A percentile compares a stretch with the other conserved stretches of the same genome.
Evolutionary conservation across 92 coral and sea anemone species (phyloP).

Genomic region (Paramuricea clavata): DNA sequence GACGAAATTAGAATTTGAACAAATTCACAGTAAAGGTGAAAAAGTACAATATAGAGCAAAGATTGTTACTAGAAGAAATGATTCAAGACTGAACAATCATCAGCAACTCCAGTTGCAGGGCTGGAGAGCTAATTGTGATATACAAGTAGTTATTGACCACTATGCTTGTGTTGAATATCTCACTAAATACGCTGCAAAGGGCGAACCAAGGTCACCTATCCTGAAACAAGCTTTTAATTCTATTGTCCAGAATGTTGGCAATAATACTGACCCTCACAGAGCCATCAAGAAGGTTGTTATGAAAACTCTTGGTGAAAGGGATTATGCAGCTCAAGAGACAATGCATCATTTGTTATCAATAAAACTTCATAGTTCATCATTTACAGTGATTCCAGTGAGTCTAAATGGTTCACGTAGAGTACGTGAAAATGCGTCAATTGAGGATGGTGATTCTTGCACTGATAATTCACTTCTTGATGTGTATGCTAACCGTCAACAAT

Average conservation of each 20-base stretch:
- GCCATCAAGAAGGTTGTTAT: no score
- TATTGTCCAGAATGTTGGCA: no score
- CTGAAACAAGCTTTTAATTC: no score
- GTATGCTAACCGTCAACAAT: conserved; percentile 69
- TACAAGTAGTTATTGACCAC: neutral
- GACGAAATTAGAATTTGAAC: conserved; percentile 30
- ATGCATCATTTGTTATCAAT: conserved; percentile 12
- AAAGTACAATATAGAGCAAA: conserved; percentile 55
- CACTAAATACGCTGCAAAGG: no score
- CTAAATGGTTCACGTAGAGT: conserved; percentile 74
- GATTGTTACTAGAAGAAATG: no score
- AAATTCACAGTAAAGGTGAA: conserved; percentile 51
- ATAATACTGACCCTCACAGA: no score
- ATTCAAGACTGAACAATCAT: neutral
- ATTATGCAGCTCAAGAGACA: neutral
- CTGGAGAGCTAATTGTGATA: neutral
- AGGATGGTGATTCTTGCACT: conserved; percentile 22
- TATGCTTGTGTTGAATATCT: neutral
- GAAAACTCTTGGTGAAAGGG: neutral
- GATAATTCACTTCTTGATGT: conserved; percentile 64
- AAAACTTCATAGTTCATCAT: conserved; percentile 48
- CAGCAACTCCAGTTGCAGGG: neutral
- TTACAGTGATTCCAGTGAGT: conserved; percentile 73
- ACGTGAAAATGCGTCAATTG: neutral
- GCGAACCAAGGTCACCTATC: no score